Evolutionary conservation across 2,797 vertebrate genomes (phyloP).

Genomic region (Nyctibius grandis): DNA sequence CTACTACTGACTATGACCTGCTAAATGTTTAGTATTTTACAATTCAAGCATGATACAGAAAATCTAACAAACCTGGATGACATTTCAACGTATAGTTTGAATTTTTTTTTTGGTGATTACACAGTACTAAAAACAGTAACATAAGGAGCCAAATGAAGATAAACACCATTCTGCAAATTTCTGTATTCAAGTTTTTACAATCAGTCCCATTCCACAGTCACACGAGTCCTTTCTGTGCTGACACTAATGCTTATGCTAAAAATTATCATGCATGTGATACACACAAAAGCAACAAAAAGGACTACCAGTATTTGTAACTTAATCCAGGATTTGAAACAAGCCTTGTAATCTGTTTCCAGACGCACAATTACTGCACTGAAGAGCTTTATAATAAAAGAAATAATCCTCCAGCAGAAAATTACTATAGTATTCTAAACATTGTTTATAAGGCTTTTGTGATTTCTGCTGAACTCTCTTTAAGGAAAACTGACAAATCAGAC

Average conservation of each 20-base stretch:
- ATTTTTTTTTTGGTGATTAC: neutral
- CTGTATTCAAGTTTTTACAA: neutral
- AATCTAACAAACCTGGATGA: neutral
- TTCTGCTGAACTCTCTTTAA: neutral
- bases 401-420: neutral
- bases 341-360: neutral
- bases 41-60: neutral
- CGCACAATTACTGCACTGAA: neutral
- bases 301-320: neutral
- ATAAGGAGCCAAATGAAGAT: neutral
- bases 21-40: neutral
- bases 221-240: neutral
- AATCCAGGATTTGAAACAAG: slow-evolving; percentile 4
- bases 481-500: neutral
- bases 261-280: accelerated
- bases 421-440: neutral
- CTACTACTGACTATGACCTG: neutral
- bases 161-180: neutral
- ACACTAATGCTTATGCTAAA: neutral
- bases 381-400: neutral
- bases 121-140: neutral
- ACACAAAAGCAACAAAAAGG: neutral
- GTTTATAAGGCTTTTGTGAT: neutral
- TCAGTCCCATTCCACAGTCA: neutral
- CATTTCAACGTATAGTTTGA: neutral